These are phyloP conservation scores for Ascidia mentula DNA, from an alignment of 23 tunicate species.

Conservation along the genomic window DNA sequence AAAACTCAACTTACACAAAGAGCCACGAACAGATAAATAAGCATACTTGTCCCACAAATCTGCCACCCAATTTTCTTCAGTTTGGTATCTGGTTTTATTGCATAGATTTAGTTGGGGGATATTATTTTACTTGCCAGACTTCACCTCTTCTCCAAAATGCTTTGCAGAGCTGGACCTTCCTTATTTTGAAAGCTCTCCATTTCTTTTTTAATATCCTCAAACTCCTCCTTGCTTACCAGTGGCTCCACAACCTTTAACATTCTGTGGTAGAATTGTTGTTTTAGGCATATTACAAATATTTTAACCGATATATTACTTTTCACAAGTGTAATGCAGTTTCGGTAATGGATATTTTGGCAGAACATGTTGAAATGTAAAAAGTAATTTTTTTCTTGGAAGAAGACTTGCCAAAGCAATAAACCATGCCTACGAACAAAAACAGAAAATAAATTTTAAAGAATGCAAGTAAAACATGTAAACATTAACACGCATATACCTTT, in stretches of 20 bases:
- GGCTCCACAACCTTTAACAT: slow-evolving; percentile 63
- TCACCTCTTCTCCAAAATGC: slow-evolving; percentile 64
- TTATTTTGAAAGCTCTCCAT: slow-evolving; percentile 62
- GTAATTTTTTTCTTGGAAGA: slow-evolving; percentile 44
- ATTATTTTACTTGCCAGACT: not conserved
- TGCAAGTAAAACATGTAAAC: not conserved
- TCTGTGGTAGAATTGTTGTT: slow-evolving; percentile 42
- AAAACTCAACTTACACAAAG: slow-evolving; percentile 24
- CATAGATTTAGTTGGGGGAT: not conserved
- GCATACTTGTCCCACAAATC: slow-evolving; percentile 96
- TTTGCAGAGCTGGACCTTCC: slow-evolving; percentile 64
- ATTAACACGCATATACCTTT: slow-evolving; percentile 36
- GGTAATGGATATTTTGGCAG: slow-evolving; percentile 91
- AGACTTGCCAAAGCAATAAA: slow-evolving; percentile 38
- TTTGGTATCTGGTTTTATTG: slow-evolving; percentile 26
- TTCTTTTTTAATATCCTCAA: slow-evolving; percentile 42
- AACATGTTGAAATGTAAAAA: slow-evolving; percentile 82
- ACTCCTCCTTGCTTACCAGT: slow-evolving; percentile 57
- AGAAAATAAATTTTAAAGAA: not conserved
- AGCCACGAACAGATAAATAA: slow-evolving; percentile 50
- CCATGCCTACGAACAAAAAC: slow-evolving; percentile 58
- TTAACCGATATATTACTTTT: slow-evolving; percentile 38
- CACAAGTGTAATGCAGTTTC: slow-evolving; percentile 57
- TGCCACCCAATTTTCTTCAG: slow-evolving; percentile 91
- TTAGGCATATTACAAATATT: not conserved